phyloP scores from a whole-genome alignment of 1,140 invertebrate species.

The Spodoptera litura region DNA sequence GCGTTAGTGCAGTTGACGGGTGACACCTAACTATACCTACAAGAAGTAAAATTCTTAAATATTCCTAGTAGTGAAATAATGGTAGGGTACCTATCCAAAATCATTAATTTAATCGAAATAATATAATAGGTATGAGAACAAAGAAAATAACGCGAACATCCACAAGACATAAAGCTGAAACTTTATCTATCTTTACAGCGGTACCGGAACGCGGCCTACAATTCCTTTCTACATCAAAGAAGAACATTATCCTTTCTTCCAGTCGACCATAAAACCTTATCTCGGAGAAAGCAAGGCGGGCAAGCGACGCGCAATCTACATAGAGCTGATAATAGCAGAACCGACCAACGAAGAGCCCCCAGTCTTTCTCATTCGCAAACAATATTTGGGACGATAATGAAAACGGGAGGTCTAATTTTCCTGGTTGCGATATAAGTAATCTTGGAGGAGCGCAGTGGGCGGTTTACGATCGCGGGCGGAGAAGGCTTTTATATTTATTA shows the following conservation, averaged over 20 bases:
- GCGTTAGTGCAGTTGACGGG: too few relatives aligned
- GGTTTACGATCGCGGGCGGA: slow-evolving; percentile 82
- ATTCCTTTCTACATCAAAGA: slow-evolving; percentile 77
- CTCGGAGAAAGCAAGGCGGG: slow-evolving; percentile 81
- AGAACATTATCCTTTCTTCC: slow-evolving; percentile 84
- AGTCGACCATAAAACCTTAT: slow-evolving; percentile 80
- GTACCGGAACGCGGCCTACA: slow-evolving; percentile 60
- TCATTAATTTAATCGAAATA: not conserved
- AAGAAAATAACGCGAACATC: slow-evolving; percentile 24
- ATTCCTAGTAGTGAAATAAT: not conserved
- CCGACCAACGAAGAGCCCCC: slow-evolving; percentile 62
- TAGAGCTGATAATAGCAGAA: slow-evolving; percentile 82
- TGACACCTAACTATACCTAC: not conserved
- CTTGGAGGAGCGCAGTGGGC: slow-evolving; percentile 81
- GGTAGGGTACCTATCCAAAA: too few relatives aligned
- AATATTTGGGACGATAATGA: slow-evolving; percentile 66
- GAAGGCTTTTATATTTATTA: slow-evolving; percentile 86
- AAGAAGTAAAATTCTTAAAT: not conserved
- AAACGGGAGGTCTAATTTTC: slow-evolving; percentile 66
- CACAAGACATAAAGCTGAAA: slow-evolving; percentile 58
- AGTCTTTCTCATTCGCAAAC: slow-evolving; percentile 55
- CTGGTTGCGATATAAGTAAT: slow-evolving; percentile 82
- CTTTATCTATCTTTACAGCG: slow-evolving; percentile 66
- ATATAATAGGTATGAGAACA: slow-evolving; percentile 35
- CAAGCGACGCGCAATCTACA: slow-evolving; percentile 78